phyloP scores from a whole-genome alignment of 2,113 vertebrate genomes.

The Indicator maculatus region DNA sequence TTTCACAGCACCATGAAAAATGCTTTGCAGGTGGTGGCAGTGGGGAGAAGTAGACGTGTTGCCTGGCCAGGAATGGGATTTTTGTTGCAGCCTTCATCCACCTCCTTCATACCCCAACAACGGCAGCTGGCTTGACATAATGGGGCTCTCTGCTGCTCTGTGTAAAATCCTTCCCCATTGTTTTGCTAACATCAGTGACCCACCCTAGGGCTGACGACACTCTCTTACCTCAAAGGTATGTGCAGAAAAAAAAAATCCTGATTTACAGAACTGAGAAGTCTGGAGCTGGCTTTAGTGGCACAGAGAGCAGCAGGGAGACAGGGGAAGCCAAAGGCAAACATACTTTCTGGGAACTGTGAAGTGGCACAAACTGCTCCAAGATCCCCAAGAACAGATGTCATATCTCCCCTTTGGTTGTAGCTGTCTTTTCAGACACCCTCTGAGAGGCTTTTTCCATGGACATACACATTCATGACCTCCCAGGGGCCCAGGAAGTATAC shows the following conservation, averaged over 20 bases:
- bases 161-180: not conserved
- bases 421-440: not conserved
- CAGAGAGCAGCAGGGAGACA: rapidly evolving
- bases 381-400: no score
- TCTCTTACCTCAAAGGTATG: not conserved
- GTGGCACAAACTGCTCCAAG: not conserved
- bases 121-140: rapidly evolving
- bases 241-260: not conserved
- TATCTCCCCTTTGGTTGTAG: not conserved
- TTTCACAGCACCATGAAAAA: not conserved
- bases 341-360: not conserved
- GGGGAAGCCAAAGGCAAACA: rapidly evolving
- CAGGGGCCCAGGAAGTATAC: not conserved
- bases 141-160: not conserved
- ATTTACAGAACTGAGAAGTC: not conserved
- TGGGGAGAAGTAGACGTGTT: not conserved
- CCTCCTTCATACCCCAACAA: not conserved
- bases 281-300: not conserved
- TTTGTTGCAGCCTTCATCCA: not conserved
- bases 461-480: rapidly evolving
- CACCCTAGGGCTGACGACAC: rapidly evolving
- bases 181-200: not conserved
- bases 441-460: not conserved
- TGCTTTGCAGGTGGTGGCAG: not conserved
- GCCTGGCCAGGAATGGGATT: not conserved